Base-by-base conservation (phyloP, 2,888 invertebrate species). In the Drosophila merina region DNA sequence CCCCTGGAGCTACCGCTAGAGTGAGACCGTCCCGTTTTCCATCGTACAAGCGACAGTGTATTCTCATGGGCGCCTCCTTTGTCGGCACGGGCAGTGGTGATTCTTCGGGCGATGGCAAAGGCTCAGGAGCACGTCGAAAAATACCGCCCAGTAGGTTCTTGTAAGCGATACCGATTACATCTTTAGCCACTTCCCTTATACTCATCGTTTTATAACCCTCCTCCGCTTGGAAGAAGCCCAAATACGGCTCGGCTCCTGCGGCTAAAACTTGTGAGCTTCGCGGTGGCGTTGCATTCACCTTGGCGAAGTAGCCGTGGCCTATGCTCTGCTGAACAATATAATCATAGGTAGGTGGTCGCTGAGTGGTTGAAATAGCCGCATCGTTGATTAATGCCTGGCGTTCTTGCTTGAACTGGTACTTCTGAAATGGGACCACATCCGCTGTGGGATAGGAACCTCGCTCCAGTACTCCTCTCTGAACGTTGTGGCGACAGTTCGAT, bases 151-250 rank as follows among this genome's bases (percentile, higher is more conserved):
- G 96, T 28, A 98, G 93, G 93, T 97, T 97, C 31, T 89, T 90
- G 88, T 95, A 96, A 1, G 97, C 97, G 75, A 88, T 74, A 0
- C 91, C 91, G 26, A 91, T 76, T 52, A 98, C 96, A 57, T 97
- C 97, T 89, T 96, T 95, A 0, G 98, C 98, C n/a, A 98, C 97
- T 90, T 98, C 98, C 54, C 96, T 95, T 10, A 98, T 92, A 10
- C 96, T 94, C 0, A 96, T 96, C 31, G 96, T 96, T 14, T 95
- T 93, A 57, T 95, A 95, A 25, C 97, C 98, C 93, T 98, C 98
- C 57, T 97, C 93, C 5, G 97, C 97, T 91, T 96, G 96, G 91
- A 97, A 97, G 91, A 97, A 97, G 1, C 96, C 97, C 64, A 97
- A 90, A 91, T 95, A 98, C 0, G 98, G 98, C 67, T 95, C 94